phyloP scores from a whole-genome alignment of 2,797 vertebrate species.

The Etheostoma nigrum region DNA sequence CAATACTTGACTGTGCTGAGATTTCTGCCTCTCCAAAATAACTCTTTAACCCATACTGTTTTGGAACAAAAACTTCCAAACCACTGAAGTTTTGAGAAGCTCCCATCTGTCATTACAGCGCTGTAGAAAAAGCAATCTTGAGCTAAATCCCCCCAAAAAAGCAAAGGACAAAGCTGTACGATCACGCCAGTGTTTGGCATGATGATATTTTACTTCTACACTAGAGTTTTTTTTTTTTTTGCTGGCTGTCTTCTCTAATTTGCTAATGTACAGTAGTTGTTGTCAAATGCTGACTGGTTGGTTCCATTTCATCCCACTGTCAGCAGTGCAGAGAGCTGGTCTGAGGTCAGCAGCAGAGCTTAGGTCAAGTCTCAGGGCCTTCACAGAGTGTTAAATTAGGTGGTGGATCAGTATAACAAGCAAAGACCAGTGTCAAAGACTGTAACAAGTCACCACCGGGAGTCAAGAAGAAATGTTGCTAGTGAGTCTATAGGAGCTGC shows the following conservation, averaged over 20 bases:
- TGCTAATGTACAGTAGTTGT: background rate
- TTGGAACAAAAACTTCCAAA: background rate
- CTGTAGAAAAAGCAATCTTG: constrained; percentile 11
- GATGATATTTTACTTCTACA: constrained; percentile 3
- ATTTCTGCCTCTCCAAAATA: constrained; percentile 1
- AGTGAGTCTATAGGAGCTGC: background rate
- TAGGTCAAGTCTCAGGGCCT: constrained; percentile 7
- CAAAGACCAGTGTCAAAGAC: constrained; percentile 1
- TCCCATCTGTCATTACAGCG: constrained; percentile 37
- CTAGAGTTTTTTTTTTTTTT: background rate
- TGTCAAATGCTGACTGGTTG: constrained; percentile 2
- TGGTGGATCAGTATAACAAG: constrained; percentile 21
- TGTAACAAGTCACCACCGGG: background rate
- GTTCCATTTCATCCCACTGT: background rate
- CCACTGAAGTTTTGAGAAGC: constrained; percentile 8
- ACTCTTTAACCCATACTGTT: constrained; percentile 13
- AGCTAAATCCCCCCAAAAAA: background rate
- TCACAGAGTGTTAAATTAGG: constrained; percentile 28
- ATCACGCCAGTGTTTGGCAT: background rate
- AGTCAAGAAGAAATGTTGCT: background rate
- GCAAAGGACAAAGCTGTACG: constrained; percentile 9
- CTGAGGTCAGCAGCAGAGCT: constrained; percentile 29
- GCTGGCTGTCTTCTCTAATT: constrained; percentile 8
- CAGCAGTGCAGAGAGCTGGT: background rate
- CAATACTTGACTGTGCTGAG: constrained; percentile 19